A percentile compares a stretch with the other conserved stretches of the same genome.
Evolutionary conservation across 2,888 invertebrate species (phyloP).

Genomic region (Cataglyphis altisquamis): DNA sequence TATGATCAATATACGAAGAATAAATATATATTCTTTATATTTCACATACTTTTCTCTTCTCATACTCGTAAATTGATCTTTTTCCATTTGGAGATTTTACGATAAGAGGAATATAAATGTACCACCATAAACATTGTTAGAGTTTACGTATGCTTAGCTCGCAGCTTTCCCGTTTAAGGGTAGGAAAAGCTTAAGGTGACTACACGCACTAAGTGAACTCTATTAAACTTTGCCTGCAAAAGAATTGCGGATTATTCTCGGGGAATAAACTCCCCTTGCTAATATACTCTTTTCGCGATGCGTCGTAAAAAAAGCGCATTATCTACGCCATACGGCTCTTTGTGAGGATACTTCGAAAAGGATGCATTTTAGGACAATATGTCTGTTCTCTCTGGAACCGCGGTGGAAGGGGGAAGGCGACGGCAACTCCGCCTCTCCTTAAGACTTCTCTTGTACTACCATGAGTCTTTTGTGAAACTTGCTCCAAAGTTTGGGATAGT

Average conservation of each 20-base stretch:
- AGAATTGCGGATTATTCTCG: conserved; percentile 34
- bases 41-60: background rate
- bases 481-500: conserved; percentile 47
- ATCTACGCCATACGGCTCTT: conserved; percentile 19
- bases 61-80: background rate
- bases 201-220: conserved; percentile 46
- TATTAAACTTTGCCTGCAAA: conserved; percentile 46
- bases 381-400: background rate
- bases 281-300: conserved; percentile 12
- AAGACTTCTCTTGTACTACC: conserved; percentile 39
- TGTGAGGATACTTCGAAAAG: conserved; percentile 27
- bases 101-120: background rate
- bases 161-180: background rate
- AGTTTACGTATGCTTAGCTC: background rate
- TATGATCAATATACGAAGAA: background rate
- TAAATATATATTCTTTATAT: background rate
- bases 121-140: background rate
- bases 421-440: conserved; percentile 18
- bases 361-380: conserved; percentile 53
- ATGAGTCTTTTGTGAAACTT: conserved; percentile 55
- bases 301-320: conserved; percentile 23
- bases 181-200: conserved; percentile 3
- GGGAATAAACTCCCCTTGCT: conserved; percentile 32
- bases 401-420: background rate
- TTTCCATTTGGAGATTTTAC: background rate